Evolutionary conservation across 2,797 vertebrate species (phyloP), one percentile per base, ranked within the genome.

Genomic region (Macrochelys suwanniensis): DNA sequence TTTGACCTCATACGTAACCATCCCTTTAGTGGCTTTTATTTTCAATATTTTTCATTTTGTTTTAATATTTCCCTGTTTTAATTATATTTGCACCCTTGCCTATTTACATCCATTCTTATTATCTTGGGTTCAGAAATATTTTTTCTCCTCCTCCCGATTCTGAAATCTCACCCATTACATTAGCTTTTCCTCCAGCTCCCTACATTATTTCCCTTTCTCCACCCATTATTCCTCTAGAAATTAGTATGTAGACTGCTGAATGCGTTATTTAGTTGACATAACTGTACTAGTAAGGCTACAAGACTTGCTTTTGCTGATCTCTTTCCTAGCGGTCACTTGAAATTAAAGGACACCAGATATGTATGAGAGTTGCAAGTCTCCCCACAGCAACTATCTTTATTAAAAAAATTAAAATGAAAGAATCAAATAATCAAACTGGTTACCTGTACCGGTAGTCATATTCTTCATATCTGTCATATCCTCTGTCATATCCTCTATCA

Each of bases 371-470:
- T 15, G 12, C 59, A 84, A 88, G 42, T 42, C 57, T 47, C 88
- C 31, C 16, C 28, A 79, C 5, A 47, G 13, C 10, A 17, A 51
- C 21, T 31, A 82, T 37, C n/a, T 84, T 84, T 83, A 19, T 88
- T 50, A 79, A 65, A 85, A 26, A 86, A 83, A 11, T 15, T n/a
- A 65, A 65, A 65, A n/a, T n/a, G 7, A 17, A 68, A 68, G 4
- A n/a, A 68, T 37, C 16, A 68, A 68, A 68, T 37, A 37, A 53
- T 53, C 56, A 86, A 53, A 94, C 89, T 2, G 65, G 89, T 95
- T 98, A 99, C 99, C 99, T 99, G 97, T 99, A 99, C 96, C 98
- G 99, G 93, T 99, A 99, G 97, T 99, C 99, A 47, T 99, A 99
- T 94, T 99, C 99, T 33, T 99, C 99, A 0, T 99, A 99, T 98